Percentiles rank a stretch among this genome's conserved stretches.
Conservation (phyloP, 2,113 vertebrate species). For the Rhinichthys klamathensis region DNA sequence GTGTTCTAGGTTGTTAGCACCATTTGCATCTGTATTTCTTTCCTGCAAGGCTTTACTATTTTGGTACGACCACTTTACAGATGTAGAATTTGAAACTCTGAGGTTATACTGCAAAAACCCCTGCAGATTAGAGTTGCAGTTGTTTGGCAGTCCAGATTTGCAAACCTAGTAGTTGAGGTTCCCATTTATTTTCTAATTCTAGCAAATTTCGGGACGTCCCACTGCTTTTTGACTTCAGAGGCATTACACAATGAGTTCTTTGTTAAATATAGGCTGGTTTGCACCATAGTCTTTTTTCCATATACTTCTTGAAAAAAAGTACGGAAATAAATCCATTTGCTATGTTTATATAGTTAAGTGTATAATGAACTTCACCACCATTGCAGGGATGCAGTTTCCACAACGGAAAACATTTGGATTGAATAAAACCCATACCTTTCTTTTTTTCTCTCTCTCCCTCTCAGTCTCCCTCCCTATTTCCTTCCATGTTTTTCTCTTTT, state of each 20-base stretch:
- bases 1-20: neutral
- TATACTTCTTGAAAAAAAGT: conserved; percentile 65
- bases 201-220: conserved; percentile 29
- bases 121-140: neutral
- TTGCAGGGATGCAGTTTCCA: conserved; percentile 70
- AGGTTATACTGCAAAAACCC: conserved; percentile 5
- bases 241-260: conserved; percentile 66
- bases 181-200: conserved; percentile 35
- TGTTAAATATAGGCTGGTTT: conserved; percentile 61
- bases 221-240: conserved; percentile 31
- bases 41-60: neutral
- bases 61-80: conserved; percentile 13
- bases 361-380: conserved; percentile 57
- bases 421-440: conserved; percentile 37
- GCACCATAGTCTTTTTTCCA: conserved; percentile 56
- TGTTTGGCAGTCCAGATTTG: neutral
- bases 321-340: conserved; percentile 55
- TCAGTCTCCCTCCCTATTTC: conserved; percentile 57
- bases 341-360: conserved; percentile 59
- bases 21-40: neutral
- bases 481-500: conserved; percentile 48
- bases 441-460: conserved; percentile 6
- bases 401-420: conserved; percentile 64
- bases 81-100: conserved; percentile 10
- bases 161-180: conserved; percentile 19